Evolutionary conservation across 2,888 invertebrate genomes (phyloP), one percentile per base, ranked within the genome.

Genomic region (Ceriagrion tenellum): DNA sequence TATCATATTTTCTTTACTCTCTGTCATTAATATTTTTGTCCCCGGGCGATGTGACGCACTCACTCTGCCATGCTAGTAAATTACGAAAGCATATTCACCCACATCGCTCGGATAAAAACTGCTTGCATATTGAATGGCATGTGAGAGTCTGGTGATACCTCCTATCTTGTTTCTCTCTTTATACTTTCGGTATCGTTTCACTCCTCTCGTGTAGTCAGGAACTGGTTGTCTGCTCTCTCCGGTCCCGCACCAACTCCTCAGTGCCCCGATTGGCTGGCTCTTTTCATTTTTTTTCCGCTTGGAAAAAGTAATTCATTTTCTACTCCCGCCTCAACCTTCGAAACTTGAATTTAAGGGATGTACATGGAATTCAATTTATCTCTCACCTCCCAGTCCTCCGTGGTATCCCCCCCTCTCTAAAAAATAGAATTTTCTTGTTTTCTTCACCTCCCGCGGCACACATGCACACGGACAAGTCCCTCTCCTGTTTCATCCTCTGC

Each of bases 301-400:
- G 35, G 35, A 35, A 35, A 81, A 81, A 81, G 81, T 30, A 81
- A 81, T 81, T 81, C 81, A 81, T 81, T 81, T 81, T 81, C 81
- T 35, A 12, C 35, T 81, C 81, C 81, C 10, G 35, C 35, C 26
- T 81, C 81, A 81, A 30, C 81, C 81, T 81, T 81, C 81, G 81
- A 81, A 81, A 81, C 81, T 35, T 30, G 35, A 81, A 81, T 81
- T 81, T 81, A 81, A 13, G 81, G 35, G 81, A 81, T 35, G 81
- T 81, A 81, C 81, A 81, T 81, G 81, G 81, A 35, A 81, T 81
- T 81, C 35, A 81, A 81, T 81, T 35, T 35, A 81, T 81, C 81
- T 81, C 81, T 35, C 81, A 81, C 81, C 81, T 81, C 69, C n/a
- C n/a, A n/a, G 30, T 8, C 16, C 18, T 35, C 13, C 35, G 35